Percentiles rank a stretch among this genome's conserved stretches.
Conservation (phyloP, 2,888 invertebrate species). For the Dione vanillae region DNA sequence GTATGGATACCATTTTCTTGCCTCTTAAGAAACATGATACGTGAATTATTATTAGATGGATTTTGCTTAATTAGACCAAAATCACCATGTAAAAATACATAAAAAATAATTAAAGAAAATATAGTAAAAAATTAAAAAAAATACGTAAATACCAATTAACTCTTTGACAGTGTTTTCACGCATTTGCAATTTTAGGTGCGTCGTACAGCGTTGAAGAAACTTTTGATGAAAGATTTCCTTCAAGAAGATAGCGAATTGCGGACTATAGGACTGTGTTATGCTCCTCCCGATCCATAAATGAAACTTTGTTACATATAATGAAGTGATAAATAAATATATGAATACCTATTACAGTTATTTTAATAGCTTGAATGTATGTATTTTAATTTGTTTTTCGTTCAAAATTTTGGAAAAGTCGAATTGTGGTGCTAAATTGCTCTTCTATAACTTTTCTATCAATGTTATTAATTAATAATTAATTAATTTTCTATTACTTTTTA, state of each 20-base stretch:
- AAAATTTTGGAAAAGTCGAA: not conserved
- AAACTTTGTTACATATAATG: not conserved
- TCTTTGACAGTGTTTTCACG: not conserved
- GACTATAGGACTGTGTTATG: conserved; percentile 71
- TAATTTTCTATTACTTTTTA: too few relatives aligned
- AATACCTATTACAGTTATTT: not conserved
- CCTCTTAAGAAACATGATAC: too few relatives aligned
- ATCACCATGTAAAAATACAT: too few relatives aligned
- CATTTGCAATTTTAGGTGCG: conserved; percentile 62
- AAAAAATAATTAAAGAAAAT: too few relatives aligned
- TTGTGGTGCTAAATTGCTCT: too few relatives aligned
- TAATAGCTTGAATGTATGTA: not conserved
- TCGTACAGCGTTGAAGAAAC: conserved; percentile 69
- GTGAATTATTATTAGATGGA: too few relatives aligned
- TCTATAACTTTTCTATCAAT: too few relatives aligned
- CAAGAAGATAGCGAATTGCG: conserved; percentile 73
- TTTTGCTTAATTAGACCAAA: too few relatives aligned
- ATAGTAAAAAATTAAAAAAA: too few relatives aligned
- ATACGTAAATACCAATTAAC: too few relatives aligned
- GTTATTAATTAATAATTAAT: too few relatives aligned
- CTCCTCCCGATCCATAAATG: conserved; percentile 64
- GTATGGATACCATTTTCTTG: too few relatives aligned
- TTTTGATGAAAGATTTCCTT: conserved; percentile 68
- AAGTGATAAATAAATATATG: not conserved
- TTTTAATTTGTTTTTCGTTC: not conserved